Percentiles rank a stretch among this genome's conserved stretches.
phyloP scores from a whole-genome alignment of 2,888 invertebrate species.

The Zygogramma bicolorata region DNA sequence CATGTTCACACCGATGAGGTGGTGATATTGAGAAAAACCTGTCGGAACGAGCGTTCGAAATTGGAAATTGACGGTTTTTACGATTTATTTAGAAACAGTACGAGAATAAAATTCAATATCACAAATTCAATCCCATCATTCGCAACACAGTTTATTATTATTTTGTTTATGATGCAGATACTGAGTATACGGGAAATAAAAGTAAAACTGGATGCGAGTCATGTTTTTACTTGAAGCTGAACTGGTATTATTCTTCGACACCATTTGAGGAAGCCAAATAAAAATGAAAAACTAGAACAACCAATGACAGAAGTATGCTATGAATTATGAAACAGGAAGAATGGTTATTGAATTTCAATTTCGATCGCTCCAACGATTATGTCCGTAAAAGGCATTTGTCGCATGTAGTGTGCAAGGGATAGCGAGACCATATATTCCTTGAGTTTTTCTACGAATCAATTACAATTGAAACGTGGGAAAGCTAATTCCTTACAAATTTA shows the following conservation, averaged over 20 bases:
- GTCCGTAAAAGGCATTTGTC: constrained; percentile 42
- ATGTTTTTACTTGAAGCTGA: constrained; percentile 14
- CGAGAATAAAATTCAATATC: too few species aligned
- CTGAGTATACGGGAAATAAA: too few species aligned
- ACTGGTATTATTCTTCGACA: constrained; percentile 44
- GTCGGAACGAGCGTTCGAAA: too few species aligned
- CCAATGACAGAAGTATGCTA: constrained; percentile 49
- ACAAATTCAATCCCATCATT: too few species aligned
- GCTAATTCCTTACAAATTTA: constrained; percentile 60
- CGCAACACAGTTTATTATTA: too few species aligned
- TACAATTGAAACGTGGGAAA: constrained; percentile 59
- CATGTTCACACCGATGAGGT: too few species aligned
- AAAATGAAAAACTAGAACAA: constrained; percentile 44
- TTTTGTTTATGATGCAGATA: too few species aligned
- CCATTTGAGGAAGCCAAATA: constrained; percentile 49
- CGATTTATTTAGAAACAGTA: too few species aligned
- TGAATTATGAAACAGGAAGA: constrained; percentile 59
- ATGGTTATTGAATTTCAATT: constrained; percentile 53
- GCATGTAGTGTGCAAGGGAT: constrained; percentile 32
- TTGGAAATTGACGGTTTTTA: too few species aligned
- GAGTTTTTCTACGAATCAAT: constrained; percentile 49
- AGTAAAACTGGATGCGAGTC: not conserved
- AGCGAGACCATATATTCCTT: constrained; percentile 45
- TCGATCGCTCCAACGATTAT: constrained; percentile 44
- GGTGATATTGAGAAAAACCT: too few species aligned